Evolutionary conservation across 2,888 invertebrate genomes (phyloP), one percentile per base, ranked within the genome.

Genomic region (Callyntrura sp.): DNA sequence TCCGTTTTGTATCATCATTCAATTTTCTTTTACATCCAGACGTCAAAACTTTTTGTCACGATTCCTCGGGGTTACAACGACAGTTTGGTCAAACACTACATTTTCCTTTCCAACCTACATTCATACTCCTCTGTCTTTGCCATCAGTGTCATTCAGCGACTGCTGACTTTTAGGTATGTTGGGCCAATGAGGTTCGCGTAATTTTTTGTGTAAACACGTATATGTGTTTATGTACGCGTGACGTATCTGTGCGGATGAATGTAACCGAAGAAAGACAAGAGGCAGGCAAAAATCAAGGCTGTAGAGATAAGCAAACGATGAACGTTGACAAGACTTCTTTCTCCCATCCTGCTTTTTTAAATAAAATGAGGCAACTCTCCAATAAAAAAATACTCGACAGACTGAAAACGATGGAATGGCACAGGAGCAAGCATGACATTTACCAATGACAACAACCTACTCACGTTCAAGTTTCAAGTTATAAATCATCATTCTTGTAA

Each of bases 41-140:
- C 81, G 79, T 87, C 87, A 87, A 87, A n/a, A 87, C 81, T 87
- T 87, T 81, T 81, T 70, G 87, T 87, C 87, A 87, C 87, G 87
- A 87, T 57, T 87, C 87, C 87, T 81, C 70, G 20, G 81, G 87
- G 87, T 81, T 86, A n/a, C 79, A 86, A n/a, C 70, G 28, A 55
- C 12, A 55, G 17, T 70, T 60, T 85, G 60, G 73, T 60, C 60
- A 60, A n/a, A n/a, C 78, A 86, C 85, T 86, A 78, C 78, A 86
- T 86, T 86, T 86, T 81, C 45, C 23, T 17, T 45, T 81, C n/a
- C n/a, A n/a, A n/a, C n/a, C n/a, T n/a, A n/a, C n/a, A n/a, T 43
- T 70, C 8, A 70, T 20, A n/a, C 2, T 28, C 12, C 12, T 3
- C 35, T 6, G 17, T n/a, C 68, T 17, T n/a, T 28, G 12, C 65